Conservation (phyloP, 2,797 vertebrate genomes). For the Anolis apletophallus region DNA sequence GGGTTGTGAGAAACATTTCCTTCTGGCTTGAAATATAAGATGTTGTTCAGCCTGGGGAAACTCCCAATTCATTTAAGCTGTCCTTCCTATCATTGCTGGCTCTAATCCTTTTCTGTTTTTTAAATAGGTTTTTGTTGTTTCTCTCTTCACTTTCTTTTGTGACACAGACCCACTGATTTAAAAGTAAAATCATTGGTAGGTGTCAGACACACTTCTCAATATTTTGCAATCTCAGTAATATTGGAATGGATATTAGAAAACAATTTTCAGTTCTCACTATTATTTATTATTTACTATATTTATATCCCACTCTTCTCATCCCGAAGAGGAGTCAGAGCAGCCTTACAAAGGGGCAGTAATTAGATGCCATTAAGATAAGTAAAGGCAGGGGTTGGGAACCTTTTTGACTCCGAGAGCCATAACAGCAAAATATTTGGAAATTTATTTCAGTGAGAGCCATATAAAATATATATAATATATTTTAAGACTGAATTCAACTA, state of each 20-base stretch:
- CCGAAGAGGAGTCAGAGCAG: no score
- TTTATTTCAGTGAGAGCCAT: no score
- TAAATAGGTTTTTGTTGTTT: background rate
- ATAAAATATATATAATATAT: no score
- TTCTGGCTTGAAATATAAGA: background rate
- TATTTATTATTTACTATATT: background rate
- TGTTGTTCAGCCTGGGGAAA: background rate
- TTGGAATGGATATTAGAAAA: conserved; percentile 36
- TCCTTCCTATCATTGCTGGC: background rate
- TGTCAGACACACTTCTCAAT: conserved; percentile 41
- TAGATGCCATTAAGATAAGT: no score
- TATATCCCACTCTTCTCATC: no score
- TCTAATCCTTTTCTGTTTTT: background rate
- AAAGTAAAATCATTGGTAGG: background rate
- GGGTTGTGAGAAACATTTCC: background rate
- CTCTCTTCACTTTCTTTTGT: conserved; percentile 9
- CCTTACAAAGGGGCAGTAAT: no score
- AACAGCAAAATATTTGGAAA: no score
- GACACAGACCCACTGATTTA: background rate
- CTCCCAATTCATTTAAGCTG: conserved; percentile 7
- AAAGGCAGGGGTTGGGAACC: no score
- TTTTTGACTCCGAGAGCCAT: no score
- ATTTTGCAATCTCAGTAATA: conserved; percentile 15
- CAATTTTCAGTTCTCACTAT: conserved; percentile 26
- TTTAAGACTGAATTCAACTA: no score